phyloP scores from a whole-genome alignment of 2,113 vertebrate genomes.

The Notechis scutatus region DNA sequence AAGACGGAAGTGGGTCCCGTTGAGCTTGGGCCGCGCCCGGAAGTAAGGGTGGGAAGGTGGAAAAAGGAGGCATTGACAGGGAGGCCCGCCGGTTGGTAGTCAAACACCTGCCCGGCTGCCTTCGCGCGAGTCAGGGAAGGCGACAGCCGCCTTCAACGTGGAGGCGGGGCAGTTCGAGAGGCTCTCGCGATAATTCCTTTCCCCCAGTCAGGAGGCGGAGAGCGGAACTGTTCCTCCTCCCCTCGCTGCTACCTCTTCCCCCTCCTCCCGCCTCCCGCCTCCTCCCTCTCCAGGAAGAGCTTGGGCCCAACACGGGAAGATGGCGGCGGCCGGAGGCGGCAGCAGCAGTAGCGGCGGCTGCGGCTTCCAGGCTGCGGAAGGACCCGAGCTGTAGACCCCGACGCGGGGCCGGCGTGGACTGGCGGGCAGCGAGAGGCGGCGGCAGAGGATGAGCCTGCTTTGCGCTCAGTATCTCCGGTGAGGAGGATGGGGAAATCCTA shows the following conservation, averaged over 20 bases:
- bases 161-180: neutral
- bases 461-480: constrained; percentile 80
- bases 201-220: constrained; percentile 45
- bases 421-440: constrained; percentile 55
- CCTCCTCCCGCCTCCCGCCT: constrained; percentile 26
- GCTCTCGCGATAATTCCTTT: constrained; percentile 44
- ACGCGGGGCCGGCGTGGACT: constrained; percentile 49
- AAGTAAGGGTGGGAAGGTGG: constrained; percentile 19
- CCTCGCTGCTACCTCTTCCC: constrained; percentile 30
- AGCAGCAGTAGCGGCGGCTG: constrained; percentile 38
- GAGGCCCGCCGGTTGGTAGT: neutral
- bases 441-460: constrained; percentile 80
- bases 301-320: constrained; percentile 54
- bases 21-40: constrained; percentile 34
- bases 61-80: neutral
- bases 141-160: neutral
- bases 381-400: constrained; percentile 58
- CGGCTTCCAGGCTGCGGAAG: constrained; percentile 31
- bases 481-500: constrained; percentile 28
- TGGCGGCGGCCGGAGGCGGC: constrained; percentile 51
- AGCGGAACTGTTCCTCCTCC: constrained; percentile 44
- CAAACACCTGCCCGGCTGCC: neutral
- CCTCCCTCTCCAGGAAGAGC: constrained; percentile 60
- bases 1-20: constrained; percentile 48
- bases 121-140: neutral